A percentile compares a stretch with the other conserved stretches of the same genome.
phyloP scores from a whole-genome alignment of 2,113 vertebrate species.

The Dipodomys spectabilis region DNA sequence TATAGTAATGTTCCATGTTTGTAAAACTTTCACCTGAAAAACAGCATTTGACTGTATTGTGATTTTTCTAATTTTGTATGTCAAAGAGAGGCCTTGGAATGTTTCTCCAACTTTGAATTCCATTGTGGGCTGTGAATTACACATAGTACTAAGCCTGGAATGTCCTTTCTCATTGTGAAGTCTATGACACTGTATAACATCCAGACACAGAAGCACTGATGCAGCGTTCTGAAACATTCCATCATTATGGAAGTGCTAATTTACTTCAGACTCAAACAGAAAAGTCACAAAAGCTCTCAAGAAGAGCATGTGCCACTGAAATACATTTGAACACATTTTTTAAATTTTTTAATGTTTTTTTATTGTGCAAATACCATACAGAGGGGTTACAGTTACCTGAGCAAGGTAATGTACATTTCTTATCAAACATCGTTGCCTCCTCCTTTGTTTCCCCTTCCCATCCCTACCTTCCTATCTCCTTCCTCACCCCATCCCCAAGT shows the following conservation, averaged over 20 bases:
- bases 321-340: not conserved
- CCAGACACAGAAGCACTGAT: not conserved
- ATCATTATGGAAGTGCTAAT: not conserved
- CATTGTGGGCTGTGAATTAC: not conserved
- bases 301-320: not conserved
- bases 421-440: no score
- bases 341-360: no score
- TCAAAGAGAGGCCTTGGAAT: not conserved
- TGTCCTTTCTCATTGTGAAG: not conserved
- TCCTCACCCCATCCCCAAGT: no score
- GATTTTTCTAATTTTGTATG: not conserved
- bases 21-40: no score
- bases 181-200: not conserved
- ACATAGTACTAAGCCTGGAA: not conserved
- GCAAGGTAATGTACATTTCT: no score
- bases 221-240: not conserved
- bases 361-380: no score
- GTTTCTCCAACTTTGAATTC: constrained; percentile 14
- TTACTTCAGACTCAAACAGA: not conserved
- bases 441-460: no score
- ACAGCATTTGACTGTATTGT: not conserved
- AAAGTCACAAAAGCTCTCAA: not conserved
- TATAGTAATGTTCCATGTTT: not conserved
- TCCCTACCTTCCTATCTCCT: no score
- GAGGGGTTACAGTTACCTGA: no score